phyloP scores from a whole-genome alignment of 2,113 vertebrate species.

The Tiliqua scincoides region DNA sequence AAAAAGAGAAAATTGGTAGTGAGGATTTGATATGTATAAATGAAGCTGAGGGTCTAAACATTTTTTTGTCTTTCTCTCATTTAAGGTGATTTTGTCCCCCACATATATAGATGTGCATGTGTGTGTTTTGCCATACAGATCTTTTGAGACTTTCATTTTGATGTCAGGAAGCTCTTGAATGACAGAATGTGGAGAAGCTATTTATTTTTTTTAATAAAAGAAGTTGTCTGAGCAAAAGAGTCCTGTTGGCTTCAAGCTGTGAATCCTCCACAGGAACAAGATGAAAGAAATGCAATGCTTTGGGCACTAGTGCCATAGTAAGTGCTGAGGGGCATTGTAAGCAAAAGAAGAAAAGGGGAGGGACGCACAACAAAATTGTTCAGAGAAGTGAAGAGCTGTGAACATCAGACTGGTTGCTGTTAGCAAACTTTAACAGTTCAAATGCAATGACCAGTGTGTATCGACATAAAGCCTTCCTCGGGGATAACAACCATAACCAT shows the following conservation, averaged over 20 bases:
- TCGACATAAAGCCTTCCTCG: not conserved
- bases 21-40: not conserved
- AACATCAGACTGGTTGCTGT: not conserved
- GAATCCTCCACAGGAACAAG: not conserved
- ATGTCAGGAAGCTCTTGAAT: not conserved
- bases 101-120: not conserved
- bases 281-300: slow-evolving; percentile 12
- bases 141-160: slow-evolving; percentile 28
- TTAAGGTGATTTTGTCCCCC: not conserved
- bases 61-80: not conserved
- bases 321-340: not conserved
- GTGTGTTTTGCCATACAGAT: slow-evolving; percentile 13
- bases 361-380: too few species aligned
- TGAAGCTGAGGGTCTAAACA: not conserved
- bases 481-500: not conserved
- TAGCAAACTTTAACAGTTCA: not conserved
- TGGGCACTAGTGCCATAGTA: not conserved
- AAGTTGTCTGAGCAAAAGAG: not conserved
- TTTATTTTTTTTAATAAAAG: slow-evolving; percentile 18
- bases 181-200: slow-evolving; percentile 9
- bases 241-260: slow-evolving; percentile 10
- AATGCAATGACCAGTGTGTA: not conserved
- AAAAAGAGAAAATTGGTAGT: not conserved
- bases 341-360: not conserved
- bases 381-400: not conserved